These are phyloP conservation scores for Umimayanthus kanabou DNA, from an alignment of 92 coral and sea anemone genomes.

Conservation along the genomic window DNA sequence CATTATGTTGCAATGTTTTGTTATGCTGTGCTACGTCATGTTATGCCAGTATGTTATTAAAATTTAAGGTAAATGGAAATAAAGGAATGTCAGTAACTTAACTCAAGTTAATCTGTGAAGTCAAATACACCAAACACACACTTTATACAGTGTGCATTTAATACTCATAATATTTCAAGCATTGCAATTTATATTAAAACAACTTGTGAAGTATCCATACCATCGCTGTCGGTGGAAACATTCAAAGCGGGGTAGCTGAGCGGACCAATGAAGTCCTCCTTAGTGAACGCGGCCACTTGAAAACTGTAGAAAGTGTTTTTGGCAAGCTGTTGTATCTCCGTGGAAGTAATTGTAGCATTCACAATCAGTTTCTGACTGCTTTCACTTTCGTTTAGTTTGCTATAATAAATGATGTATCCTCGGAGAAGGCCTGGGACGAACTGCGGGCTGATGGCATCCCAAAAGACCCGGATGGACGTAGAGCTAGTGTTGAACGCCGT, in stretches of 20 bases:
- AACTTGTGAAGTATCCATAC: not conserved
- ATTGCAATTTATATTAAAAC: too few species aligned
- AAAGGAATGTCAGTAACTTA: too few species aligned
- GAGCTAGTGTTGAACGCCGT: slow-evolving; percentile 69
- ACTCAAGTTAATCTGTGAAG: too few species aligned
- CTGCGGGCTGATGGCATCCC: slow-evolving; percentile 63
- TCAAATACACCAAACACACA: too few species aligned
- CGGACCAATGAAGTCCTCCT: slow-evolving; percentile 43
- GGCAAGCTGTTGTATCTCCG: slow-evolving; percentile 49
- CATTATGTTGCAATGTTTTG: not conserved
- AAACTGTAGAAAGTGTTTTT: slow-evolving; percentile 72
- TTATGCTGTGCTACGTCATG: too few species aligned
- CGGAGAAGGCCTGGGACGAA: slow-evolving; percentile 58
- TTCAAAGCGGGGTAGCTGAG: not conserved
- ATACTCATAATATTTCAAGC: too few species aligned
- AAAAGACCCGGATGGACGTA: slow-evolving; percentile 66
- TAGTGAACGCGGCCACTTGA: slow-evolving; percentile 66
- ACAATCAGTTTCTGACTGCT: slow-evolving; percentile 17
- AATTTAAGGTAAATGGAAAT: too few species aligned
- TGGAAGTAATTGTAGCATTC: slow-evolving; percentile 46
- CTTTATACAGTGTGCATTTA: too few species aligned
- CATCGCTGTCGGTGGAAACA: not conserved
- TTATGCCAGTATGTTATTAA: too few species aligned
- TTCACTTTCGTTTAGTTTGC: slow-evolving; percentile 54
- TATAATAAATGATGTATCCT: slow-evolving; percentile 70